Evolutionary conservation across 2,113 vertebrate genomes (phyloP), one percentile per base, ranked within the genome.

Genomic region (Pao palembangensis): DNA sequence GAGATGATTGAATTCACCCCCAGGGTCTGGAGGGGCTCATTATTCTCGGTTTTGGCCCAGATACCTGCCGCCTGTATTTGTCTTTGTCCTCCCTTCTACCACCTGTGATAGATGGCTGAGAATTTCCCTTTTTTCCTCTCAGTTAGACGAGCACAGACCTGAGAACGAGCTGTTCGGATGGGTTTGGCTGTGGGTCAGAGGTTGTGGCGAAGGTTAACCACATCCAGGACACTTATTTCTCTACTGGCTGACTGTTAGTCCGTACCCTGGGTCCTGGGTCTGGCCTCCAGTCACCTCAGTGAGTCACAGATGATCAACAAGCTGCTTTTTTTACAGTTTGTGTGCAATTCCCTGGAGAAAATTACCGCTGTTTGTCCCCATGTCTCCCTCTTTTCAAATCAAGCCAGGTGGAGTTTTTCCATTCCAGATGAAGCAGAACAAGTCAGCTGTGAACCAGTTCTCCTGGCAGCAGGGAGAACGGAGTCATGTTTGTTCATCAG

Each of bases 11-110:
- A 87, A 85, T 78, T 67, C 62, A 76, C 63, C 70, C 25, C 54
- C 61, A 42, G 53, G 78, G 79, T 84, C 77, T 78, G 70, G 23
- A 12, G 16, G 56, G 80, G 79, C 34, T 82, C 79, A 82, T 85
- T 75, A 72, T 83, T 83, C 76, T 87, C 49, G n/a, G 58, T 80
- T 66, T 81, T 76, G 76, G 50, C 60, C 58, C 50, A 81, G 76
- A 78, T 68, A 55, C 65, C 64, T 64, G 52, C 76, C 41, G 61
- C 64, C 50, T 69, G 70, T 67, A 86, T 89, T 85, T 82, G 79
- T 90, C 87, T 84, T 79, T 89, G 85, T 89, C 85, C 83, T 79
- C 87, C 88, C 75, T 71, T 81, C 69, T 66, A 76, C 71, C 67
- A 62, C 38, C 54, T 28, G 71, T 87, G 88, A 90, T 85, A 78